Base-by-base conservation (phyloP, 1,140 invertebrate species). In the Aporrectodea caliginosa region DNA sequence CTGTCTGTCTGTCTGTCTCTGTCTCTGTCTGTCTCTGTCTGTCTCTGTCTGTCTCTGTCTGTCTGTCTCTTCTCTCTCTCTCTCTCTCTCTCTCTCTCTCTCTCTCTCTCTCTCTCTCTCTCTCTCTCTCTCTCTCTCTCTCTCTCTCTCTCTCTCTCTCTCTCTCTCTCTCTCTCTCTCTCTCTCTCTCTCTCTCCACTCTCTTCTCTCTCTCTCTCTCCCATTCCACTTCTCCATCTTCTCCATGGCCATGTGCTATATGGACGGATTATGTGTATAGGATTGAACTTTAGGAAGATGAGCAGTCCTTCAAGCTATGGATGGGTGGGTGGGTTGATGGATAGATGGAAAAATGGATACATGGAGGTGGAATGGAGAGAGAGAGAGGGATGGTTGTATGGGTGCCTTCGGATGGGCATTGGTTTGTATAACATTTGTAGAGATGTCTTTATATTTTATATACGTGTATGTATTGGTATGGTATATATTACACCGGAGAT, bases 151-250 rank as follows among this genome's bases (percentile, higher is more conserved):
- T 14, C 58, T 68, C 58, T n/a, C 58, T 68, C 58, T n/a, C 58
- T 68, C 58, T 12, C 58, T 68, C 58, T 12, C 58, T 68, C 58
- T 68, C 71, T 73, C 16, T 12, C 71, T 74, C 73, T 2, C 73
- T 74, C 32, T n/a, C 73, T 74, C 73, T 27, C 73, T 30, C 29
- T 29, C 27, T 33, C 27, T 33, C 27, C 73, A 74, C 73, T 74
- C 73, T 32, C 73, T 74, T 12, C 58, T 68, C 58, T 14, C n/a
- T 58, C 43, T 22, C 43, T 58, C 43, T 22, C 22, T 58, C 43
- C 43, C 43, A 58, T 58, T 6, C 43, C 43, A 58, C 22, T 58
- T 58, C 43, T n/a, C n/a, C n/a, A n/a, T n/a, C n/a, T n/a, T n/a
- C n/a, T n/a, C n/a, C n/a, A n/a, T n/a, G n/a, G n/a, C n/a, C n/a